Evolutionary conservation across 2,888 invertebrate genomes (phyloP), one percentile per base, ranked within the genome.

Genomic region (Notodonta dromedarius): DNA sequence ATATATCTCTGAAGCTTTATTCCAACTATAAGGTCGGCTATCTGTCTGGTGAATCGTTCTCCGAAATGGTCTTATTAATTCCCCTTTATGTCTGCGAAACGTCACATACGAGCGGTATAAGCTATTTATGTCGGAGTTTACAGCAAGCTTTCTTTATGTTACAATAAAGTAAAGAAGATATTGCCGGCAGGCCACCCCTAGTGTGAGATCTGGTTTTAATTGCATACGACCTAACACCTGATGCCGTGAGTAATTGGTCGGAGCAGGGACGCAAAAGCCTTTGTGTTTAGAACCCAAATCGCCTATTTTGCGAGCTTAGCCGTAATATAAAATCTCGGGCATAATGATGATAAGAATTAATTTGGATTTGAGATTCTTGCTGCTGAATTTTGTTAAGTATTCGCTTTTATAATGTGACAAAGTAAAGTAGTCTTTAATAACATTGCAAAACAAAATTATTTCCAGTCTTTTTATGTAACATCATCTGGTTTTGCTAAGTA

Each of bases 11-110:
- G 70, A 69, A 80, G 86, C 82, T 86, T 87, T 86, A 75, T 78
- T 79, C 71, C 61, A 70, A 71, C 71, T 80, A 75, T 78, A 71
- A 71, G 73, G 78, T 70, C 66, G 77, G 80, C 82, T 87, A 87
- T 89, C 84, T 82, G 84, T 88, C 87, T 88, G 78, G 83, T 73
- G 81, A 86, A 91, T 89, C 88, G 88, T 80, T 88, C 74, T 78
- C 69, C 83, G 85, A 78, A 92, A 93, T 90, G 75, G 89, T 82
- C 91, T 90, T 93, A 92, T 93, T 93, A 93, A 93, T 93, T 90
- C 90, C 84, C 87, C 82, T 91, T 91, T 89, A 91, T 86, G 87
- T 90, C 83, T 83, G 76, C 74, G 69, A 67, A 67, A 78, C 84
- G n/a, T n/a, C 89, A 87, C 87, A 90, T 76, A 82, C 82, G 84